Evolutionary conservation across 2,888 invertebrate genomes (phyloP).

Genomic region (Cataglyphis livida): DNA sequence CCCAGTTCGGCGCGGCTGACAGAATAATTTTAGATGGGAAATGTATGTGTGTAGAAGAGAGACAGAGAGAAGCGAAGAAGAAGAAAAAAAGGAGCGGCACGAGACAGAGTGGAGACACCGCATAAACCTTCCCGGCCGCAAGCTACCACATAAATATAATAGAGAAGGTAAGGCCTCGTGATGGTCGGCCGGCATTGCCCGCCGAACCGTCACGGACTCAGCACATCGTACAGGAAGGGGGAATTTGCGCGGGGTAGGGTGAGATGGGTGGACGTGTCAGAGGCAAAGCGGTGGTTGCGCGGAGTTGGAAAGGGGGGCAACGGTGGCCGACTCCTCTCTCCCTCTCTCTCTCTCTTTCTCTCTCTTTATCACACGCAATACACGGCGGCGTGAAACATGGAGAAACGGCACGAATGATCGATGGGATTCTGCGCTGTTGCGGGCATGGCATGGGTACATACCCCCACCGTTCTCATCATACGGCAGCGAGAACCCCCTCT

Average conservation of each 20-base stretch:
- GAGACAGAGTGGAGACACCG: constrained; percentile 76
- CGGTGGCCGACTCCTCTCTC: constrained; percentile 68
- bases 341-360: constrained; percentile 5
- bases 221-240: constrained; percentile 75
- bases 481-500: constrained; percentile 60
- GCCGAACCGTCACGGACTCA: constrained; percentile 83
- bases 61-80: constrained; percentile 44
- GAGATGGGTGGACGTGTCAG: constrained; percentile 76
- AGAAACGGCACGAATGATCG: constrained; percentile 84
- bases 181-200: constrained; percentile 85
- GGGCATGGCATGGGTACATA: constrained; percentile 84
- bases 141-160: constrained; percentile 85
- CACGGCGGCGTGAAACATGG: constrained; percentile 83
- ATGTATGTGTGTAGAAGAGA: constrained; percentile 30
- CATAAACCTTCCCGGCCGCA: constrained; percentile 83
- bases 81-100: constrained; percentile 63
- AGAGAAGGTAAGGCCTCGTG: constrained; percentile 84
- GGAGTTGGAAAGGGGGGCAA: constrained; percentile 63
- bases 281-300: constrained; percentile 71
- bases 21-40: constrained; percentile 12
- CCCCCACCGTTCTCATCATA: constrained; percentile 75
- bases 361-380: constrained; percentile 79
- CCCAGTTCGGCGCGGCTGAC: not conserved
- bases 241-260: constrained; percentile 76
- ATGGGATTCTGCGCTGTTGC: constrained; percentile 85